phyloP scores from a whole-genome alignment of 2,797 vertebrate species.

The Coccyzus lansbergi region DNA sequence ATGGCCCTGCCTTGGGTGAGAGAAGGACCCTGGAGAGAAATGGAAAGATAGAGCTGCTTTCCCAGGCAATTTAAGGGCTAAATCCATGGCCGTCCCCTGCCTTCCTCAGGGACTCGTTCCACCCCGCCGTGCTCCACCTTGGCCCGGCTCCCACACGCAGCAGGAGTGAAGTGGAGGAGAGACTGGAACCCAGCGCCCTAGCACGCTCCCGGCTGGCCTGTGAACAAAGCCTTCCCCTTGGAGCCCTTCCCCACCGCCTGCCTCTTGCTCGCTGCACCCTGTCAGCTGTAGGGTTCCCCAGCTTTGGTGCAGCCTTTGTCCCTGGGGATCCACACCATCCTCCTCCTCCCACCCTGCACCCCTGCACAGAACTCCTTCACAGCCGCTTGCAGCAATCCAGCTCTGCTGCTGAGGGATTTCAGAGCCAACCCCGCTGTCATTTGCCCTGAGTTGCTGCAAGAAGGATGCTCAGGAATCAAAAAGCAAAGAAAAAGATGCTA shows the following conservation, averaged over 20 bases:
- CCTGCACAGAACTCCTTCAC: rapidly evolving
- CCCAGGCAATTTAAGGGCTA: constrained; percentile 44
- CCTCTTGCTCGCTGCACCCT: background rate
- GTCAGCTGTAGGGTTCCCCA: background rate
- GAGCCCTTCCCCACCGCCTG: background rate
- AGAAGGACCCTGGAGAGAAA: background rate
- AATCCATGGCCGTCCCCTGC: background rate
- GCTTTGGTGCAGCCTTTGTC: background rate
- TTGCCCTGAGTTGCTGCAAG: background rate
- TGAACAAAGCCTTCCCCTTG: constrained; percentile 43
- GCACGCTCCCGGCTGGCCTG: constrained; percentile 38
- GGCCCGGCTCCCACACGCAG: constrained; percentile 51
- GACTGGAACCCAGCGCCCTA: constrained; percentile 32
- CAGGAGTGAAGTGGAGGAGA: constrained; percentile 48
- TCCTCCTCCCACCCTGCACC: background rate
- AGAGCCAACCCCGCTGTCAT: rapidly evolving
- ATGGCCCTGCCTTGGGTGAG: background rate
- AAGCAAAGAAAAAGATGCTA: background rate
- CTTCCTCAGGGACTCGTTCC: constrained; percentile 47
- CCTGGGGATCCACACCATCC: rapidly evolving
- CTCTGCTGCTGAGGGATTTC: background rate
- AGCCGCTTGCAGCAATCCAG: background rate
- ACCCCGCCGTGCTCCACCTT: constrained; percentile 49
- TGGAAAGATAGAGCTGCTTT: constrained; percentile 13
- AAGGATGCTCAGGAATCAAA: background rate